phyloP scores from a whole-genome alignment of 2,888 invertebrate genomes.

The Lasius platythorax region DNA sequence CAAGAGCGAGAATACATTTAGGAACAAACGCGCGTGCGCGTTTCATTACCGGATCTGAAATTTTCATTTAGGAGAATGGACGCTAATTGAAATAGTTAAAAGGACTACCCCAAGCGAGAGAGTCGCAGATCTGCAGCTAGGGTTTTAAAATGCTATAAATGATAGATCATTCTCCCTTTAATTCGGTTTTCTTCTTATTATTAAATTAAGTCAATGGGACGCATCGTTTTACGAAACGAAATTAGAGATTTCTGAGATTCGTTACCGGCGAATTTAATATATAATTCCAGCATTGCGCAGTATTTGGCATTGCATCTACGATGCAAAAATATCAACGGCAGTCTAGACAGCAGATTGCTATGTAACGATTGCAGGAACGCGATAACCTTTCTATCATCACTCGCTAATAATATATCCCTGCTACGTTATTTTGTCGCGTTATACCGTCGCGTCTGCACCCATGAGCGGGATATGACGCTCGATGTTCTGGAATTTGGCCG shows the following conservation, averaged over 20 bases:
- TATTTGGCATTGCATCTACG: neutral
- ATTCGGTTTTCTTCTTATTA: slow-evolving; percentile 75
- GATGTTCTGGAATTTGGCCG: slow-evolving; percentile 54
- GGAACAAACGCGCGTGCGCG: slow-evolving; percentile 22
- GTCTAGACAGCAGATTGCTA: neutral
- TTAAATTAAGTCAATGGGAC: slow-evolving; percentile 59
- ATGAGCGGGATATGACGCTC: slow-evolving; percentile 39
- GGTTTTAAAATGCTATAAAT: slow-evolving; percentile 66
- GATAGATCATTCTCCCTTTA: slow-evolving; percentile 67
- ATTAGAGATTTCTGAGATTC: neutral
- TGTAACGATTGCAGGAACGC: neutral
- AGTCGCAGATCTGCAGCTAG: slow-evolving; percentile 52
- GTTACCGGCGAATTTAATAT: too few species aligned
- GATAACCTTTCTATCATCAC: slow-evolving; percentile 17
- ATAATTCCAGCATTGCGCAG: neutral
- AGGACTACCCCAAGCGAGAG: slow-evolving; percentile 69
- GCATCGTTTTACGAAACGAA: slow-evolving; percentile 31
- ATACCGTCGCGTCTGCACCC: neutral
- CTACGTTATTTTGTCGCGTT: slow-evolving; percentile 20
- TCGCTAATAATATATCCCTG: slow-evolving; percentile 31
- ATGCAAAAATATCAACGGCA: neutral
- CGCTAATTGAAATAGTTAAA: slow-evolving; percentile 79
- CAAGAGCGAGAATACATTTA: slow-evolving; percentile 22
- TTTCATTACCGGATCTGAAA: slow-evolving; percentile 62
- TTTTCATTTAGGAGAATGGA: slow-evolving; percentile 67